These are phyloP conservation scores for Hydrozoanthus tunicans DNA, from an alignment of 64 coral and sea anemone genomes.

Conservation along the genomic window DNA sequence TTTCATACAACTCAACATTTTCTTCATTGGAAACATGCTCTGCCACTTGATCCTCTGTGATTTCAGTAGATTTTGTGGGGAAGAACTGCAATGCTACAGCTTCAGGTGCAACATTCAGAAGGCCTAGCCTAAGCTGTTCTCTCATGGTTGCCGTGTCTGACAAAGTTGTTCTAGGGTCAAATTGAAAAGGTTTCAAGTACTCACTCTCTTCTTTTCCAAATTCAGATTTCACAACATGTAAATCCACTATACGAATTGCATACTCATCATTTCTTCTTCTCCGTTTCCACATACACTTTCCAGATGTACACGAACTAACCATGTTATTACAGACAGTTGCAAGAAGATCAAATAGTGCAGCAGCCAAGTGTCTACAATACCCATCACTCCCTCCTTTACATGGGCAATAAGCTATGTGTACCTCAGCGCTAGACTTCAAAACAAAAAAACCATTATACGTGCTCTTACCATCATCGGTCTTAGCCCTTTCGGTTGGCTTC, in stretches of 20 bases:
- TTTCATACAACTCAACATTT: constrained; percentile 70
- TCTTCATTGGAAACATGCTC: constrained; percentile 49
- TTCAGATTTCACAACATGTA: constrained; percentile 55
- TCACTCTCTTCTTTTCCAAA: constrained; percentile 50
- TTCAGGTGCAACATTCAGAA: constrained; percentile 39
- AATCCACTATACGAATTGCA: constrained; percentile 11
- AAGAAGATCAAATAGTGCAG: constrained; percentile 53
- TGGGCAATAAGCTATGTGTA: constrained; percentile 21
- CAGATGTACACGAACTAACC: constrained; percentile 47
- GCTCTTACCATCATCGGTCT: constrained; percentile 14
- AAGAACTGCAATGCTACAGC: constrained; percentile 51
- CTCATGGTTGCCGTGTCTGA: constrained; percentile 14
- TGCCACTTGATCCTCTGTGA: constrained; percentile 51
- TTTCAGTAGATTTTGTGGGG: constrained; percentile 33
- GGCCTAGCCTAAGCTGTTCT: constrained; percentile 18
- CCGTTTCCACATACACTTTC: constrained; percentile 55
- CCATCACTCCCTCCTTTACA: constrained; percentile 57
- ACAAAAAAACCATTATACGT: constrained; percentile 26
- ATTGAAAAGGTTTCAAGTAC: constrained; percentile 34
- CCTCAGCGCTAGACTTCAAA: constrained; percentile 1
- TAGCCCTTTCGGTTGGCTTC: constrained; percentile 19
- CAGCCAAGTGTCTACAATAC: constrained; percentile 59
- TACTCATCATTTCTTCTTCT: constrained; percentile 18
- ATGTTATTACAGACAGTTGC: constrained; percentile 49
- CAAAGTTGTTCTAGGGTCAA: constrained; percentile 11